These are phyloP conservation scores for Spisula solida DNA, from an alignment of 2,888 invertebrate genomes.

Conservation along the genomic window DNA sequence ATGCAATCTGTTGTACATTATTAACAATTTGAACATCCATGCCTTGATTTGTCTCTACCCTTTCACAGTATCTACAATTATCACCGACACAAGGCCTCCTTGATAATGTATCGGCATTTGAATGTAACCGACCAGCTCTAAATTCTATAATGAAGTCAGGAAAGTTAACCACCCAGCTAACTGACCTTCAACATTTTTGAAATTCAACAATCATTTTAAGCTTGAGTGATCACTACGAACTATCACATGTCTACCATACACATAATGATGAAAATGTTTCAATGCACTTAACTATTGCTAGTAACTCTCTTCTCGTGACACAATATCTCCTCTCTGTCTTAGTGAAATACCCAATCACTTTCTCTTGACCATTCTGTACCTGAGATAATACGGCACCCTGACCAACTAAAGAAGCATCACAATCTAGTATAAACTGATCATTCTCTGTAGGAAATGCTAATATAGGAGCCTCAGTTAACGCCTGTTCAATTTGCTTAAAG, in stretches of 20 bases:
- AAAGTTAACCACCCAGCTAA: constrained; percentile 55
- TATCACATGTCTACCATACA: constrained; percentile 43
- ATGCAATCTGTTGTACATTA: too few relatives aligned
- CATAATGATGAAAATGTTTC: constrained; percentile 53
- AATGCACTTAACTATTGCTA: constrained; percentile 43
- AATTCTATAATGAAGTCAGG: constrained; percentile 56
- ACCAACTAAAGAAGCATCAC: constrained; percentile 37
- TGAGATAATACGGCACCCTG: constrained; percentile 46
- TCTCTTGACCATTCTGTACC: constrained; percentile 13
- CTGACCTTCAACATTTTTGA: constrained; percentile 63
- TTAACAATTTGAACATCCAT: too few relatives aligned
- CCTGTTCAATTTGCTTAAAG: constrained; percentile 12
- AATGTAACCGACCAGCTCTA: constrained; percentile 56
- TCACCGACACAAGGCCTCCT: constrained; percentile 50
- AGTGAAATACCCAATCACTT: constrained; percentile 50
- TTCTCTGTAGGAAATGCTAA: constrained; percentile 44
- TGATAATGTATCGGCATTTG: constrained; percentile 61
- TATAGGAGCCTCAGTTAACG: constrained; percentile 44
- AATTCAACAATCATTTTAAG: constrained; percentile 55
- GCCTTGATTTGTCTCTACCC: too few relatives aligned
- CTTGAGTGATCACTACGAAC: constrained; percentile 55
- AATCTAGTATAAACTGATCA: constrained; percentile 51
- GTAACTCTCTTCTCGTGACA: constrained; percentile 48
- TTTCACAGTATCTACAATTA: too few relatives aligned
- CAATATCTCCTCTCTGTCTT: constrained; percentile 51